Evolutionary conservation across 1,140 invertebrate species (phyloP).

Genomic region (Saccostrea glomerata): DNA sequence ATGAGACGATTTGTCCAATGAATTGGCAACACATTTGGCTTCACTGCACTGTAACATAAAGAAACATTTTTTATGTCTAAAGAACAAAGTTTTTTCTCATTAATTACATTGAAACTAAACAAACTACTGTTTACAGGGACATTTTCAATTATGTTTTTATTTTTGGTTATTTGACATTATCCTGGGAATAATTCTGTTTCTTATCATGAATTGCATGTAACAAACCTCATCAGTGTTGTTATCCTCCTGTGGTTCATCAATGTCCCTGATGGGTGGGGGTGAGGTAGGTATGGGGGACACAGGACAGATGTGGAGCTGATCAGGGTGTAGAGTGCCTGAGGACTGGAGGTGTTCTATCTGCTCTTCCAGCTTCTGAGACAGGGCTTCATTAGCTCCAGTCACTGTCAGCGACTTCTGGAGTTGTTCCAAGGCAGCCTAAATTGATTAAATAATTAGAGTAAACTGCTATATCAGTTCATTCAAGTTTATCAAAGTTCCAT

Average conservation of each 20-base stretch:
- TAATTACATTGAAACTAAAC: no score
- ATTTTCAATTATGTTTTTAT: background rate
- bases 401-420: conserved; percentile 8
- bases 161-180: background rate
- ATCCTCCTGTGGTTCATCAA: background rate
- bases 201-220: background rate
- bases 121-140: no score
- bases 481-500: background rate
- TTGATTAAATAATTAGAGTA: background rate
- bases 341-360: conserved; percentile 33
- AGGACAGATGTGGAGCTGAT: background rate
- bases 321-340: background rate
- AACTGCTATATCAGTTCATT: background rate
- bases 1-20: conserved; percentile 62
- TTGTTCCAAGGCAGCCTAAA: conserved; percentile 12
- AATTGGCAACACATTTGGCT: background rate
- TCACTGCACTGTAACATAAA: conserved; percentile 22
- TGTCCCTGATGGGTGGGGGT: conserved; percentile 23
- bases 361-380: conserved; percentile 16
- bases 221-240: background rate
- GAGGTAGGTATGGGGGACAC: conserved; percentile 42
- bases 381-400: background rate
- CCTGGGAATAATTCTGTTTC: background rate
- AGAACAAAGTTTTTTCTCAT: no score
- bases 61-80: no score